A percentile compares a stretch with the other conserved stretches of the same genome.
These are phyloP conservation scores for Dinoponera quadriceps DNA, from an alignment of 1,140 invertebrate species.

Conservation along the genomic window DNA sequence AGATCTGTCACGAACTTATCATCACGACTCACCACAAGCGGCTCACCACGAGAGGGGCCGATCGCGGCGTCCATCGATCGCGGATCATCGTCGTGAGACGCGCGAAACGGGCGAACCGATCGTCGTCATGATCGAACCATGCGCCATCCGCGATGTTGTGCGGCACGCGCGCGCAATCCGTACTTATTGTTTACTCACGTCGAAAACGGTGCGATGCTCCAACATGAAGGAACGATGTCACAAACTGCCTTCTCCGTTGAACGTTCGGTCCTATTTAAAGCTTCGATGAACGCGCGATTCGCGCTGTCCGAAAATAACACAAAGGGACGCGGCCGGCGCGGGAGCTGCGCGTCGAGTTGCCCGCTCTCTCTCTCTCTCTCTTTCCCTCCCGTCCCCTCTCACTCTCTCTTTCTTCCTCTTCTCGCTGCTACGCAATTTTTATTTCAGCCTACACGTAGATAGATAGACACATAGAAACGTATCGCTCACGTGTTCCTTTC, in stretches of 20 bases:
- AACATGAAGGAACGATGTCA: conserved; percentile 83
- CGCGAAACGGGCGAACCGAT: background rate
- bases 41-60: background rate
- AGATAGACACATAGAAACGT: background rate
- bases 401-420: background rate
- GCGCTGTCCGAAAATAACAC: conserved; percentile 84
- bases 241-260: conserved; percentile 82
- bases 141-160: conserved; percentile 35
- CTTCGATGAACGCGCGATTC: conserved; percentile 75
- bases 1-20: too few relatives aligned
- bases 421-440: conserved; percentile 71
- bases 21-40: background rate
- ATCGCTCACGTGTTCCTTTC: background rate
- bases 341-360: conserved; percentile 72
- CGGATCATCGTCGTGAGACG: too few relatives aligned
- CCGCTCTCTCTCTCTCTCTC: background rate
- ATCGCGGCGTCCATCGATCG: conserved; percentile 10
- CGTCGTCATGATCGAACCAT: background rate
- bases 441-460: background rate
- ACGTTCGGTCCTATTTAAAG: conserved; percentile 85
- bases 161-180: background rate
- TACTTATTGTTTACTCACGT: conserved; percentile 82
- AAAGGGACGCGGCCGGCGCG: conserved; percentile 81
- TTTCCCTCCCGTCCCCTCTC: background rate
- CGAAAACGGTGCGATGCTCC: conserved; percentile 84